Base-by-base conservation (phyloP, 1,140 invertebrate genomes). In the Drosophila mayri region DNA sequence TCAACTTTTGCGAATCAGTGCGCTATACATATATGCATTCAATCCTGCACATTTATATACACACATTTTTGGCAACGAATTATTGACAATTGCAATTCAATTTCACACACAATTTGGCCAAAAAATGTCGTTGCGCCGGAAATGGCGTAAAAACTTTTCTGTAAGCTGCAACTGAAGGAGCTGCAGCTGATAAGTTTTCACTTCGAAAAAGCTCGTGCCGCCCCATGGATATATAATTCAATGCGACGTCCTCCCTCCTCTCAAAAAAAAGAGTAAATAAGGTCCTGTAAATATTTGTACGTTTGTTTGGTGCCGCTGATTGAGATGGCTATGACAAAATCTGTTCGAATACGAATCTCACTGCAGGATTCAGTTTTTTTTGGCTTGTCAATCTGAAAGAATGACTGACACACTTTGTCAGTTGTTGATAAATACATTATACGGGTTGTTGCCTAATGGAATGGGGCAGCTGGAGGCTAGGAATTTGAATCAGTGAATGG, bases 71-170 rank as follows among this genome's bases (percentile, higher is more conserved):
- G 80, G 61, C 79, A 88, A 88, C 84, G 84, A 87, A 87, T 87
- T 87, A 87, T 87, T 87, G 84, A 87, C 84, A 87, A 87, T 87
- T 87, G 84, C 84, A 87, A 87, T 87, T 87, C 84, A 87, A 87
- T 87, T 87, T 87, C 84, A 87, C 84, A 87, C 84, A 87, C 84
- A 87, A 87, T 87, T 87, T 87, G 84, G 80, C 80, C 76, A 81
- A 76, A 84, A 87, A 87, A 77, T 76, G 80, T 83, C 60, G 64
- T 81, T 67, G 58, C 65, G 62, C 68, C 74, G 74, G 83, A 87
- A 87, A 87, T 79, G 65, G 72, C 84, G 74, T 67, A 72, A 88
- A 84, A 87, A 87, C 54, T 82, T 87, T 87, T 60, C 72, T 41
- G 57, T 60, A 62, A 62, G 38, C 62, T 65, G 76, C 20, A 70